A percentile compares a stretch with the other conserved stretches of the same genome.
These are phyloP conservation scores for Lepidocyrtinus sp. DNA, from an alignment of 2,888 invertebrate genomes.

Conservation along the genomic window DNA sequence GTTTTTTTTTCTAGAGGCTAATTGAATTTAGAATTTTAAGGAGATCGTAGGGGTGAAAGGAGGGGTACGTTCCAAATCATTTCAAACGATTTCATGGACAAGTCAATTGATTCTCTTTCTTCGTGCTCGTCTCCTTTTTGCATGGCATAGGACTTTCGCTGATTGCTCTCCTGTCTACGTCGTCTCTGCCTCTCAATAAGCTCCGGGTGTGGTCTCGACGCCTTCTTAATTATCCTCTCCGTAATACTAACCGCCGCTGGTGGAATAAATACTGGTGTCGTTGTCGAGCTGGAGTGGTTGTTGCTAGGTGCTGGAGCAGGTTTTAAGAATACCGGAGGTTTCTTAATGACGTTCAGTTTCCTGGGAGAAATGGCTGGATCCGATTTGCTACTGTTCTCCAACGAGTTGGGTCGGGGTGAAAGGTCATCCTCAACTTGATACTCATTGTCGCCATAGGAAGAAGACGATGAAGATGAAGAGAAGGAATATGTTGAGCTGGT, in stretches of 20 bases:
- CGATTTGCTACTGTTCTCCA: not conserved
- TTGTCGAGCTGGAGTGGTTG: not conserved
- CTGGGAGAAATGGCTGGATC: not conserved
- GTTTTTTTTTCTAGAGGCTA: no score
- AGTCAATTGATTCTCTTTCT: slow-evolving; percentile 57
- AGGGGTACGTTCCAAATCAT: slow-evolving; percentile 60
- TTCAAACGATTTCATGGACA: slow-evolving; percentile 64
- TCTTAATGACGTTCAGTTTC: slow-evolving; percentile 23
- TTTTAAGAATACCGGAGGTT: slow-evolving; percentile 34
- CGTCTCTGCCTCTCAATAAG: slow-evolving; percentile 54
- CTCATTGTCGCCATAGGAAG: not conserved
- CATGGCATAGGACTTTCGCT: slow-evolving; percentile 57
- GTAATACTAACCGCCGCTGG: slow-evolving; percentile 62
- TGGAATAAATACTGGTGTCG: slow-evolving; percentile 39
- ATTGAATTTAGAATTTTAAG: slow-evolving; percentile 47
- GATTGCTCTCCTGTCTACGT: slow-evolving; percentile 51
- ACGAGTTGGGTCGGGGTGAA: not conserved
- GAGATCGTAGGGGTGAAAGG: slow-evolving; percentile 64
- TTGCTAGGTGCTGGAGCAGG: slow-evolving; percentile 23
- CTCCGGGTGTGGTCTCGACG: slow-evolving; percentile 51
- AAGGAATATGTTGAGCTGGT: slow-evolving; percentile 40
- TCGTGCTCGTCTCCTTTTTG: slow-evolving; percentile 57
- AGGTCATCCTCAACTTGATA: not conserved
- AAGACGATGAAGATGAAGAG: slow-evolving; percentile 27
- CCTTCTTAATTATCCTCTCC: slow-evolving; percentile 61